Evolutionary conservation across 2,888 invertebrate species (phyloP).

Genomic region (Melinaea menophilus): DNA sequence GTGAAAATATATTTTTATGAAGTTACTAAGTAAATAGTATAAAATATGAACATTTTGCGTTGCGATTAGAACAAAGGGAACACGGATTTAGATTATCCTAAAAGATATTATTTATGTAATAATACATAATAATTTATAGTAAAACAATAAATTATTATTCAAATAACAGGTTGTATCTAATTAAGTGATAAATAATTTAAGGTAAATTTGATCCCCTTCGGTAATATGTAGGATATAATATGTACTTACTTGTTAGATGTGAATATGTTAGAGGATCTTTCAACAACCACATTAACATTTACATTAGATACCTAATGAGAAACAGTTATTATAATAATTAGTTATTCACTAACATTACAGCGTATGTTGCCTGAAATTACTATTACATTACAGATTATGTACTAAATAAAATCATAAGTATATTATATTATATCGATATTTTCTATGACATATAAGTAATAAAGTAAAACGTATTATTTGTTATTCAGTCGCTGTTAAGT

Average conservation of each 20-base stretch:
- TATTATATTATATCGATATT: neutral
- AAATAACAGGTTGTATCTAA: too few relatives aligned
- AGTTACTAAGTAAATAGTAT: too few relatives aligned
- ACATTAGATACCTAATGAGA: neutral
- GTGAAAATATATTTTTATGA: too few relatives aligned
- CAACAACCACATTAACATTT: neutral
- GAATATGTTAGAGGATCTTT: neutral
- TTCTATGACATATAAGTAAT: too few relatives aligned
- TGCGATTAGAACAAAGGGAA: too few relatives aligned
- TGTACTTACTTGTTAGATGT: neutral
- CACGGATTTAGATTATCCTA: too few relatives aligned
- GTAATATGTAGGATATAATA: neutral
- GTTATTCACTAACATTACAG: neutral
- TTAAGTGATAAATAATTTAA: neutral
- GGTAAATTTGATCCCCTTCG: slow-evolving; percentile 1
- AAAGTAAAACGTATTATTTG: too few relatives aligned
- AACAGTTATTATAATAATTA: neutral
- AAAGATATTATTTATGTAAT: too few relatives aligned
- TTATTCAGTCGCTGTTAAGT: slow-evolving; percentile 33
- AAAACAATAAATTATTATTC: neutral
- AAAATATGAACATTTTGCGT: too few relatives aligned
- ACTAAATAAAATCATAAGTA: neutral
- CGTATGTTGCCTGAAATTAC: neutral
- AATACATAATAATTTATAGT: too few relatives aligned
- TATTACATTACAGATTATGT: neutral